These are phyloP conservation scores for Drosophila niveifrons DNA, from an alignment of 2,888 invertebrate genomes.

Conservation along the genomic window DNA sequence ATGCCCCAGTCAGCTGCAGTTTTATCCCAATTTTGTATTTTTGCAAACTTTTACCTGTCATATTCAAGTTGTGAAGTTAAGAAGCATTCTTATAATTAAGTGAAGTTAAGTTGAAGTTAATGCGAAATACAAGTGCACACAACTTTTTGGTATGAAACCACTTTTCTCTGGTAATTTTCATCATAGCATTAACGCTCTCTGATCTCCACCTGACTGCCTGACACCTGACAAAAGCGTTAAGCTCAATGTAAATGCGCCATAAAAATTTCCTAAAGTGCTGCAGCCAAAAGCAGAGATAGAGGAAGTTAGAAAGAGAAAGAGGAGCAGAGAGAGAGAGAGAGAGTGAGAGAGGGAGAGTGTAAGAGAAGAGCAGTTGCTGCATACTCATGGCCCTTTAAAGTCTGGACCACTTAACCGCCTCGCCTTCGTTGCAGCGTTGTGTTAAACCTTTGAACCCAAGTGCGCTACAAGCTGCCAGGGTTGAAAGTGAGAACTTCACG, in stretches of 20 bases:
- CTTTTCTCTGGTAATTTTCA: conserved; percentile 15
- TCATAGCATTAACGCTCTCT: conserved; percentile 12
- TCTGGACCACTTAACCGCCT: conserved; percentile 17
- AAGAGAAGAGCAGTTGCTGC: neutral
- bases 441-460: conserved; percentile 37
- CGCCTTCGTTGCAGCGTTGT: conserved; percentile 19
- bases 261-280: conserved; percentile 45
- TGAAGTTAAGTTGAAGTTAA: conserved; percentile 3
- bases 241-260: conserved; percentile 28
- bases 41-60: neutral
- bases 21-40: neutral
- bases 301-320: neutral
- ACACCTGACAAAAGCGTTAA: conserved; percentile 27
- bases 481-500: conserved; percentile 8
- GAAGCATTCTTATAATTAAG: conserved; percentile 2
- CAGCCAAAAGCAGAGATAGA: conserved; percentile 14
- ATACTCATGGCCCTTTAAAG: neutral
- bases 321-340: neutral
- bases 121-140: neutral
- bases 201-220: conserved; percentile 12
- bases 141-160: neutral
- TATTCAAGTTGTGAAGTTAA: neutral
- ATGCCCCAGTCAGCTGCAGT: neutral
- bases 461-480: neutral
- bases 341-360: neutral